A percentile compares a stretch with the other conserved stretches of the same genome.
phyloP scores from a whole-genome alignment of 2,113 vertebrate species.

The Cettia cetti region DNA sequence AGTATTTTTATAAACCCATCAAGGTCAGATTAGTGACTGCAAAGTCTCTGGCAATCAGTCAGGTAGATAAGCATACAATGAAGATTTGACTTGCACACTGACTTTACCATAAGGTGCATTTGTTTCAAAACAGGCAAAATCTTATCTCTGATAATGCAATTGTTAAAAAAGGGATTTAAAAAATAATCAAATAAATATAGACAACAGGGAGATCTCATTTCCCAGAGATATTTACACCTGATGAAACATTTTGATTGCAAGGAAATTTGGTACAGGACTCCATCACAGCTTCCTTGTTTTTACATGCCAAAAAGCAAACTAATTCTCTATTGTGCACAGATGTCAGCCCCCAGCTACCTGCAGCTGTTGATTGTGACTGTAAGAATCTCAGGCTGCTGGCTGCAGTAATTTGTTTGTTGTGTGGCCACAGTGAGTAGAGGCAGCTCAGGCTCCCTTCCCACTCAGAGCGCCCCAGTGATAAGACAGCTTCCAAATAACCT shows the following conservation, averaged over 20 bases:
- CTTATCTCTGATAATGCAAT: not conserved
- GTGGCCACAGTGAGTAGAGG: not conserved
- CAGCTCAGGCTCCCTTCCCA: not conserved
- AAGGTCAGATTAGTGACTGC: not conserved
- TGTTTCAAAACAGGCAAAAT: not conserved
- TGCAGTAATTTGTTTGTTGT: not conserved
- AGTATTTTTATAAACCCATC: not conserved
- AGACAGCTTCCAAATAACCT: not conserved
- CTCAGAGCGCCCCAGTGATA: not conserved
- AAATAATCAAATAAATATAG: not conserved
- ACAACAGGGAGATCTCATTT: not conserved
- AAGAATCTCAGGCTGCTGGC: not conserved
- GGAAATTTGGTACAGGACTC: not conserved
- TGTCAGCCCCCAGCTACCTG: not conserved
- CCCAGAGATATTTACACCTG: not conserved
- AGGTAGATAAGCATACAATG: not conserved
- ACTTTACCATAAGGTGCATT: not conserved
- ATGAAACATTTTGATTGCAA: not conserved
- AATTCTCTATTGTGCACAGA: not conserved
- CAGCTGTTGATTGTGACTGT: not conserved
- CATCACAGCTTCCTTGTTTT: not conserved
- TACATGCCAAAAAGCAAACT: not conserved
- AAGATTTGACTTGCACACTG: not conserved
- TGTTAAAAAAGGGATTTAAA: rapidly evolving
- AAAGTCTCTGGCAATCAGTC: not conserved